Evolutionary conservation across 92 coral and sea anemone genomes (phyloP), one percentile per base, ranked within the genome.

Genomic region (Palythoa grandiflora): DNA sequence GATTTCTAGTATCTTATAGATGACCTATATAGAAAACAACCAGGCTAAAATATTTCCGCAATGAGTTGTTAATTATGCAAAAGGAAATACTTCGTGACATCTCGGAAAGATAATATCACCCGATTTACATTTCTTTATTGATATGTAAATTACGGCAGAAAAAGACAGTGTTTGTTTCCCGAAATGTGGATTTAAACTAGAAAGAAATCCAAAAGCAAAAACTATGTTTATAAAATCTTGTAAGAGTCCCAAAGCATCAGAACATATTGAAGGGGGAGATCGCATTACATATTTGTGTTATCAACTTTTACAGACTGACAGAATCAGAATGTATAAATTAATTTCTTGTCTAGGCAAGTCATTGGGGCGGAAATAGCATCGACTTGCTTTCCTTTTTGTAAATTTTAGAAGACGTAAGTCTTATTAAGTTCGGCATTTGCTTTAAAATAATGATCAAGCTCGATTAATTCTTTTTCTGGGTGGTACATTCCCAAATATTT

Each of bases 11-110:
- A n/a, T 63, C 20, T 5, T 4, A 63, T 3, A 7, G 2, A 63
- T 63, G 9, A 5, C 5, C 28, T 17, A 63, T 14, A 14, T 14
- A 14, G 9, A 77, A 20, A 28, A 19, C 60, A 36, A 39, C 70
- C 50, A 4, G 39, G 66, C 21, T 17, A 50, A 63, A 81, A 48
- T 81, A 81, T 21, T 81, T 81, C 65, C 74, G 86, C 86, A 65
- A 66, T 81, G 52, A 63, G 60, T 14, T 65, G 55, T 63, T 21
- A 81, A 60, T 0, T 65, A 81, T 80, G 19, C 55, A 13, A 81
- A 50, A 65, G 48, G 37, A 65, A 63, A 39, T 15, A 20, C 47
- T 81, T 81, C 86, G 73, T 81, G 75, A 48, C 75, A 48, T 19
- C 1, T 11, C 20, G 28, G 28, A 28, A 28, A 28, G 28, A 28